Evolutionary conservation across 2,888 invertebrate species (phyloP), one percentile per base, ranked within the genome.

Genomic region (Hemicrepidius hirtus): DNA sequence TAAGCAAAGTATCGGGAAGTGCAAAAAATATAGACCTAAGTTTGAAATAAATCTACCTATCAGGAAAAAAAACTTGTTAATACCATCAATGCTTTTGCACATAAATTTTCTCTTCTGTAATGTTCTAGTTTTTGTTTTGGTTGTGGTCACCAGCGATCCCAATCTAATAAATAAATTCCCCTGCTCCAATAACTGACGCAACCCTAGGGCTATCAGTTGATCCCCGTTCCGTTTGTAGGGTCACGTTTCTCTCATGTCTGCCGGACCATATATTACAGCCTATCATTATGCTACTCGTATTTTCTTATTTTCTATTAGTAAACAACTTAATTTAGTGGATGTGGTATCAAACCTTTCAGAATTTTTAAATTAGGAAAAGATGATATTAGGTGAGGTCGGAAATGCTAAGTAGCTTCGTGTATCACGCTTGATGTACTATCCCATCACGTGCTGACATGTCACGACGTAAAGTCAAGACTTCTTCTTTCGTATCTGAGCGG

Each of bases 361-460:
- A 44, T 60, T 59, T 49, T 49, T 60, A 35, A 16, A 37, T 64
- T 63, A 10, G 13, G 40, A 18, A 50, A 63, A 67, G 53, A 49
- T 37, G 57, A 53, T 35, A 66, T 72, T 68, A 67, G 55, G 53
- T 62, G 21, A 68, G 64, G 63, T 65, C 46, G 57, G 59, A 73
- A 73, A 73, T 69, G 68, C 65, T 71, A 71, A 74, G 71, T 46
- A 71, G 70, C 65, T 74, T 74, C 74, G 74, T 74, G 74, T 65
- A 68, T 71, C 74, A 71, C 74, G 74, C 53, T 64, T 73, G 73
- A 74, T 71, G 71, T 71, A 68, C 68, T 62, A 74, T 82, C 81
- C 80, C 82, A 83, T 85, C 84, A 84, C 82, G 84, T 84, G 78
- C 74, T 79, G 79, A 79, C 78, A 78, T 77, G 84, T 85, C 85